Percentiles rank a stretch among this genome's conserved stretches.
phyloP scores from a whole-genome alignment of 1,140 invertebrate species.

The Zaprionus africanus region DNA sequence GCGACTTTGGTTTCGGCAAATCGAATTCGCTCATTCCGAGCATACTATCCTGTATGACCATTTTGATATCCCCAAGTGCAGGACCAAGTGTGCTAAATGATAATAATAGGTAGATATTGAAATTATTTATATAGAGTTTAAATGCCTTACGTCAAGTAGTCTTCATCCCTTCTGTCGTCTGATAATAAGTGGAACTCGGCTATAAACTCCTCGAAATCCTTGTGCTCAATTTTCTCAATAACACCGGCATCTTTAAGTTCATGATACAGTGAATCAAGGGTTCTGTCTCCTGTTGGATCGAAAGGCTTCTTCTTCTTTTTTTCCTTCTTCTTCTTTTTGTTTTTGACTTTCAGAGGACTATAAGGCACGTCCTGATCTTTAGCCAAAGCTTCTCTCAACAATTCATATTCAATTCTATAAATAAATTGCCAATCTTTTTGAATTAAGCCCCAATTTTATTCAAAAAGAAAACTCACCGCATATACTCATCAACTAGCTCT shows the following conservation, averaged over 20 bases:
- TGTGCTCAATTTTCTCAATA: conserved; percentile 88
- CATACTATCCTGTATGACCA: conserved; percentile 75
- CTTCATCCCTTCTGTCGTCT: conserved; percentile 84
- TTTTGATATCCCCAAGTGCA: conserved; percentile 87
- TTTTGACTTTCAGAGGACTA: conserved; percentile 73
- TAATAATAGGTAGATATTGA: background rate
- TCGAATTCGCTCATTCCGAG: conserved; percentile 87
- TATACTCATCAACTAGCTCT: conserved; percentile 86
- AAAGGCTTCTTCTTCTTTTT: conserved; percentile 88
- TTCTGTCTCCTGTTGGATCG: conserved; percentile 91
- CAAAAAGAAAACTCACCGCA: conserved; percentile 79
- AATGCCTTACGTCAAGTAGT: conserved; percentile 64
- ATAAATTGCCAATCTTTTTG: background rate
- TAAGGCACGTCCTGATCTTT: conserved; percentile 84
- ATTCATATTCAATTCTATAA: conserved; percentile 85
- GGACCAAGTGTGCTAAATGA: conserved; percentile 86
- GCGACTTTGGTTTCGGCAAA: conserved; percentile 89
- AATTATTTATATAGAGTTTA: background rate
- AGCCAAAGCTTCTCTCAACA: conserved; percentile 85
- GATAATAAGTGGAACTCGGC: conserved; percentile 90
- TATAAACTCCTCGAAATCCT: conserved; percentile 87
- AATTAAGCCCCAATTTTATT: background rate
- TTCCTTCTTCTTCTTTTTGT: conserved; percentile 84
- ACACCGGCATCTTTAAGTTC: conserved; percentile 91
- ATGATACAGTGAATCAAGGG: conserved; percentile 90